These are phyloP conservation scores for Habropoda laboriosa DNA, from an alignment of 1,140 invertebrate species.

Conservation along the genomic window DNA sequence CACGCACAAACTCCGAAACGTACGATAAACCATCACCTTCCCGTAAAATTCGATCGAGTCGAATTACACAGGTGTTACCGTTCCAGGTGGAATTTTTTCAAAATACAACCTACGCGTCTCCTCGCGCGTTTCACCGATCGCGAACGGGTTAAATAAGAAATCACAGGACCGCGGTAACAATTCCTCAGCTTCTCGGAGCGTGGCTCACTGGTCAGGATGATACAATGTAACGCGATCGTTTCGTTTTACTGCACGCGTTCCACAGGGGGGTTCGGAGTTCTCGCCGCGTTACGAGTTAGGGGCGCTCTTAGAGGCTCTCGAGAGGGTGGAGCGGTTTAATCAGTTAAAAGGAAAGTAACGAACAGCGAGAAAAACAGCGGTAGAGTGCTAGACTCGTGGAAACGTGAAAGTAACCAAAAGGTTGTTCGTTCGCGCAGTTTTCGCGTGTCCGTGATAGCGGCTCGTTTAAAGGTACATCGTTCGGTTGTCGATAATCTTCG, in stretches of 20 bases:
- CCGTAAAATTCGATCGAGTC: slow-evolving; percentile 31
- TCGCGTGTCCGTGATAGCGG: no score
- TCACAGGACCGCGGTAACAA: background rate
- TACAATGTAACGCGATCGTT: background rate
- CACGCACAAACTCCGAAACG: slow-evolving; percentile 13
- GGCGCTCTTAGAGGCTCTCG: background rate
- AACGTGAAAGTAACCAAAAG: background rate
- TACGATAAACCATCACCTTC: slow-evolving; percentile 40
- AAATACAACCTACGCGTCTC: background rate
- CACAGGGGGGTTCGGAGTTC: background rate
- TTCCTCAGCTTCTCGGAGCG: background rate
- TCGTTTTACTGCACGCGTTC: background rate
- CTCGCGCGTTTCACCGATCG: background rate
- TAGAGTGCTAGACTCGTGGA: no score
- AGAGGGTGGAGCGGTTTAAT: slow-evolving; percentile 14
- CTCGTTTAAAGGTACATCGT: no score
- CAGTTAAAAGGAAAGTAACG: slow-evolving; percentile 18
- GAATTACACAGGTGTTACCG: slow-evolving; percentile 50
- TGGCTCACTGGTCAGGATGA: background rate
- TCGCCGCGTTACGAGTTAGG: background rate
- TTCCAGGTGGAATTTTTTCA: background rate
- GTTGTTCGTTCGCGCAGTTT: background rate
- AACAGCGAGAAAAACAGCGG: background rate
- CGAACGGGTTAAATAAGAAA: background rate
- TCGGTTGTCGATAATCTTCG: background rate